A percentile compares a stretch with the other conserved stretches of the same genome.
These are phyloP conservation scores for Meiosimyza platycephala DNA, from an alignment of 2,888 invertebrate species.

Conservation along the genomic window DNA sequence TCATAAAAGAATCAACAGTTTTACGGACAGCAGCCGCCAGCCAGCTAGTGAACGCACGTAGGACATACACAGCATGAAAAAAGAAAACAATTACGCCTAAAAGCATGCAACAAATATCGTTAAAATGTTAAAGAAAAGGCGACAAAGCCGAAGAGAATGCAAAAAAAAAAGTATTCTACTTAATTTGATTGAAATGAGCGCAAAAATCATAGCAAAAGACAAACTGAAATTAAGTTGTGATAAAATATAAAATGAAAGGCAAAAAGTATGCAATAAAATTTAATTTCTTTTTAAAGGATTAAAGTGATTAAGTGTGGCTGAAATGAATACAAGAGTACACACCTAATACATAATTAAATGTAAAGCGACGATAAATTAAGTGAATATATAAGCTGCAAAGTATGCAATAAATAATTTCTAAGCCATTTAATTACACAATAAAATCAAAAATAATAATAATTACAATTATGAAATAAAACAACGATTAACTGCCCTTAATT, in stretches of 20 bases:
- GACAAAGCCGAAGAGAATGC: neutral
- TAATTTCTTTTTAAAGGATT: too few species aligned
- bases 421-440: constrained; percentile 27
- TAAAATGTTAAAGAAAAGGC: neutral
- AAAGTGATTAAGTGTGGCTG: too few species aligned
- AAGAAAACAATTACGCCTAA: constrained; percentile 13
- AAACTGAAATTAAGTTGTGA: too few species aligned
- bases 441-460: neutral
- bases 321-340: too few species aligned
- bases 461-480: constrained; percentile 27
- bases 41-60: too few species aligned
- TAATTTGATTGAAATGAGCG: too few species aligned
- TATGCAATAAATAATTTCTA: constrained; percentile 23
- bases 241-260: neutral
- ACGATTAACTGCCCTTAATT: constrained; percentile 41
- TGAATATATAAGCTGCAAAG: neutral
- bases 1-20: neutral
- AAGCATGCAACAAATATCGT: constrained; percentile 34
- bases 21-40: neutral
- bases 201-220: too few species aligned
- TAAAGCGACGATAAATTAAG: too few species aligned
- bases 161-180: neutral
- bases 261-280: constrained; percentile 19
- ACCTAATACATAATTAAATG: too few species aligned
- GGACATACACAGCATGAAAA: too few species aligned